phyloP scores from a whole-genome alignment of 2,113 vertebrate species.

The Geothlypis trichas region DNA sequence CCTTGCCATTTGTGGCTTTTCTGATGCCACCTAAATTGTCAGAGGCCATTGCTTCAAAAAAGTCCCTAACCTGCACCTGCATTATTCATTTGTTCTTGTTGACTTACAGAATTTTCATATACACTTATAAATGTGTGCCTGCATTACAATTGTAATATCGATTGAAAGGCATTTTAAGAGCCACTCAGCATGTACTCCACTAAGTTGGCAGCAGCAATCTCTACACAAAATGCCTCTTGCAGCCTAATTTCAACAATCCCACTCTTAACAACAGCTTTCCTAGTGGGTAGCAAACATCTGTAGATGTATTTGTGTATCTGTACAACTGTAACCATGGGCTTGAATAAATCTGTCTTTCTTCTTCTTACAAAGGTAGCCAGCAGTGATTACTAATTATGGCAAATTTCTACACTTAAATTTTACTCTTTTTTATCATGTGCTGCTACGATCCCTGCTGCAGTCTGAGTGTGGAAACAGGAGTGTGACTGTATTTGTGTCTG shows the following conservation, averaged over 20 bases:
- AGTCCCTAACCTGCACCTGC: background rate
- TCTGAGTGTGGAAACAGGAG: background rate
- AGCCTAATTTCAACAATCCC: background rate
- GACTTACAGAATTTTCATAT: background rate
- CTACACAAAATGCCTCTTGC: background rate
- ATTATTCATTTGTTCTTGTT: background rate
- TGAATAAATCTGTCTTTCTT: background rate
- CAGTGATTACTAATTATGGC: background rate
- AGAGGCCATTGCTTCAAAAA: background rate
- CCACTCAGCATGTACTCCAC: background rate
- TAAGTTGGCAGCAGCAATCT: background rate
- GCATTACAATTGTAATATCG: background rate
- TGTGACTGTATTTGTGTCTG: background rate
- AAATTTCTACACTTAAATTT: background rate
- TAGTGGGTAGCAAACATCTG: background rate
- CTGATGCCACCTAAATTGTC: background rate
- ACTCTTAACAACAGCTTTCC: background rate
- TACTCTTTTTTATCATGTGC: background rate
- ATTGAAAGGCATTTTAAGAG: conserved; percentile 5
- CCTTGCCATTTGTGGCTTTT: background rate
- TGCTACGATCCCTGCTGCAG: background rate
- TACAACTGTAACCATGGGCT: background rate
- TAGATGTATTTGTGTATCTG: background rate
- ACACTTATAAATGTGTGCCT: background rate
- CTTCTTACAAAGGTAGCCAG: background rate